These are phyloP conservation scores for Microcebus griseorufus DNA, from an alignment of 2,113 vertebrate genomes.

Conservation along the genomic window DNA sequence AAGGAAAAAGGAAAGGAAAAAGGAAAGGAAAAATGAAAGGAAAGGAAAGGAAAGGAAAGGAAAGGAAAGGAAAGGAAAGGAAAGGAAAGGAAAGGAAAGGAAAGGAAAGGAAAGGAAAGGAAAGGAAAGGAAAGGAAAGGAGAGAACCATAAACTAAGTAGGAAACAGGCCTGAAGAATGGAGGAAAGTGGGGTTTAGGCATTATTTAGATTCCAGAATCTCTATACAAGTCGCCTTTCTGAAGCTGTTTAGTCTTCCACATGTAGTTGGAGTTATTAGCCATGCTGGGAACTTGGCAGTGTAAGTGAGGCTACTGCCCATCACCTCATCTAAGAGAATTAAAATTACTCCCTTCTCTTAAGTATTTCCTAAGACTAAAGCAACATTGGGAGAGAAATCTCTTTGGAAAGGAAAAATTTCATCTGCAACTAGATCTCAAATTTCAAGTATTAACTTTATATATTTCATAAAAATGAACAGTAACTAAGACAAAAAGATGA, in stretches of 20 bases:
- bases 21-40: too few species aligned
- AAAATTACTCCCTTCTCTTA: background rate
- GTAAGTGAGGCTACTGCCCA: too few species aligned
- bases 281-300: background rate
- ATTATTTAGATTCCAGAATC: background rate
- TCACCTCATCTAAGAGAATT: background rate
- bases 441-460: background rate
- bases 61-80: too few species aligned
- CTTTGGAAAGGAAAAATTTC: conserved; percentile 27
- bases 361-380: background rate
- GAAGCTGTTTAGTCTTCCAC: background rate
- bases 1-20: too few species aligned
- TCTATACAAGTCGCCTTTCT: background rate
- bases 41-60: too few species aligned
- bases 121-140: too few species aligned
- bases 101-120: too few species aligned
- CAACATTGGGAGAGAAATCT: background rate
- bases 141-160: background rate
- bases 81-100: too few species aligned
- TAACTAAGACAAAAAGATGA: background rate
- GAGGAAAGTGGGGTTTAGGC: background rate
- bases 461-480: background rate
- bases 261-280: background rate
- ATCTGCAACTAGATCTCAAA: background rate
- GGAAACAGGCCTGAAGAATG: background rate